Percentiles rank a stretch among this genome's conserved stretches.
Evolutionary conservation across 1,140 invertebrate species (phyloP).

Genomic region (Trichogramma pretiosum): DNA sequence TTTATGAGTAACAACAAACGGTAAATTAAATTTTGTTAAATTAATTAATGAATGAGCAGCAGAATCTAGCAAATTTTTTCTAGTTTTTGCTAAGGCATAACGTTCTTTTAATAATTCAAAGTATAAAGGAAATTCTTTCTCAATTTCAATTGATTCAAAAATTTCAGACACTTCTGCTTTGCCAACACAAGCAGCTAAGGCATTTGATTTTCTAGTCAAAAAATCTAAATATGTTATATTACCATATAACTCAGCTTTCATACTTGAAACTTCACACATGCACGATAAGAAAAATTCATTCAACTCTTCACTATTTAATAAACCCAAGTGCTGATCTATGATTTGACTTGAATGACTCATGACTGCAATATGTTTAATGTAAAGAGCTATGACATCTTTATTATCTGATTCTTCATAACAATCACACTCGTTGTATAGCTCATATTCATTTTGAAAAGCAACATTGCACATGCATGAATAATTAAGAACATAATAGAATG

Average conservation of each 20-base stretch:
- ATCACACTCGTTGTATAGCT: constrained; percentile 8
- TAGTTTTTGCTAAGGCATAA: background rate
- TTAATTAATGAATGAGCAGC: background rate
- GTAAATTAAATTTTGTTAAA: background rate
- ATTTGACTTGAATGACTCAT: too few relatives aligned
- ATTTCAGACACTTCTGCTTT: constrained; percentile 1
- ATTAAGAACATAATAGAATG: constrained; percentile 10
- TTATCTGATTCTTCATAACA: constrained; percentile 5
- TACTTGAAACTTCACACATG: constrained; percentile 1
- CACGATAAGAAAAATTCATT: too few relatives aligned
- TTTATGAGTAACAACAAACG: background rate
- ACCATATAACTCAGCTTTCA: constrained; percentile 6
- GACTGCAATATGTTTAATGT: constrained; percentile 3
- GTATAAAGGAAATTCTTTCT: constrained; percentile 5
- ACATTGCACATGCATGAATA: constrained; percentile 3
- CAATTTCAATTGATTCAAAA: constrained; percentile 1
- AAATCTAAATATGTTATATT: constrained; percentile 9
- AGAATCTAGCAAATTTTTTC: background rate
- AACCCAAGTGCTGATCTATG: too few relatives aligned
- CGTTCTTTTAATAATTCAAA: constrained; percentile 1
- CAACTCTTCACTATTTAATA: too few relatives aligned
- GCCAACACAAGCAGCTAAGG: background rate
- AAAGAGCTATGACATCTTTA: constrained; percentile 5
- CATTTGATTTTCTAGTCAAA: constrained; percentile 4
- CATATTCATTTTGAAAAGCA: constrained; percentile 13